Base-by-base conservation (phyloP, 2,888 invertebrate species). In the Chalcis sispes region DNA sequence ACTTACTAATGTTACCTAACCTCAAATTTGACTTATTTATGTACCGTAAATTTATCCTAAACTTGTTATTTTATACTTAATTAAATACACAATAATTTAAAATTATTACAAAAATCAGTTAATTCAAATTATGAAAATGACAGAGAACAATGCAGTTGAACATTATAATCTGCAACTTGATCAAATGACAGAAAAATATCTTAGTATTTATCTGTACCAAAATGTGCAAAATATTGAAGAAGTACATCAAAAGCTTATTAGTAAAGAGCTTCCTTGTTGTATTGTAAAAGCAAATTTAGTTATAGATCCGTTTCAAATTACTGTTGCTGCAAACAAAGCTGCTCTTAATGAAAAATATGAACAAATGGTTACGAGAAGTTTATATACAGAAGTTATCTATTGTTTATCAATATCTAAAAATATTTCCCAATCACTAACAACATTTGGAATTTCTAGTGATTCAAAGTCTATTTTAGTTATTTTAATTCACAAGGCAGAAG, bases 281-380 rank as follows among this genome's bases (percentile, higher is more conserved):
- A 88, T 92, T 2, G 88, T 94, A 40, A 94, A 93, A 83, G 91
- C 93, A 1, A 86, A 85, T 71, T 84, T 93, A 69, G 90, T 94
- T 77, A 78, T 91, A 50, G 92, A 93, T 83, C 91, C 92, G 2
- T 91, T 92, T 80, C 92, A 92, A 88, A 87, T 94, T 10, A 90
- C 90, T 0, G 90, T 93, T 7, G 94, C 94, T 0, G 93, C 93
- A 0, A 94, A 94, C 83, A 92, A 91, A 85, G 93, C 94, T 1
- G 89, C 90, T 0, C 81, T 92, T 0, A 89, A 91, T 1, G 89
- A 90, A 62, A 91, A 90, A 81, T 84, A 84, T 1, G 85, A 86
- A 13, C 87, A 86, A 42, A 88, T 93, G 84, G 91, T 91, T 0
- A 94, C 94, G 0, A 91, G 91, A 82, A 91, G 90, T 8, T 82